Conservation (phyloP, 2,888 invertebrate genomes). For the Athalia rosae region DNA sequence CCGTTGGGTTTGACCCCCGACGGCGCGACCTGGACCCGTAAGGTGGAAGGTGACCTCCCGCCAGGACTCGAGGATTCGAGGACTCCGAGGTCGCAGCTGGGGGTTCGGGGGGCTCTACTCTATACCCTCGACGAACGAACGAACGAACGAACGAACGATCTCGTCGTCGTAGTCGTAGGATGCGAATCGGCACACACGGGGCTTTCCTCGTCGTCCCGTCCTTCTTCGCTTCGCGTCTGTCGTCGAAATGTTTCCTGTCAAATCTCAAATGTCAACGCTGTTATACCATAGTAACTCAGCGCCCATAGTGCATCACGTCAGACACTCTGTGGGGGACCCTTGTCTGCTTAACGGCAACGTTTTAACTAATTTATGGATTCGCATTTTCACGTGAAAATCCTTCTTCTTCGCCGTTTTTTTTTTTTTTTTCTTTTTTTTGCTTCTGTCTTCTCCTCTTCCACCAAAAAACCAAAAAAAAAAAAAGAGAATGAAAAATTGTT, state of each 20-base stretch:
- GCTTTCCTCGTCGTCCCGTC: background rate
- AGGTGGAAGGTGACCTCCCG: constrained; percentile 42
- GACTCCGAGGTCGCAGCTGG: too few species aligned
- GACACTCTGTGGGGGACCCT: constrained; percentile 56
- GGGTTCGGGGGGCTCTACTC: too few species aligned
- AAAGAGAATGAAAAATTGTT: too few species aligned
- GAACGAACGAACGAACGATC: too few species aligned
- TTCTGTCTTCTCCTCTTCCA: too few species aligned
- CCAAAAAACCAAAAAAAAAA: too few species aligned
- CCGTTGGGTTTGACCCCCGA: constrained; percentile 44
- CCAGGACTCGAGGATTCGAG: constrained; percentile 18
- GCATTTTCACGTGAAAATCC: constrained; percentile 40
- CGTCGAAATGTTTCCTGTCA: constrained; percentile 59
- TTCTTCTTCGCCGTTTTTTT: background rate
- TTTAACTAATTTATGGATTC: constrained; percentile 56
- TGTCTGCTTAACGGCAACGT: constrained; percentile 34
- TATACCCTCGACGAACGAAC: too few species aligned
- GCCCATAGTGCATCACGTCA: constrained; percentile 35
- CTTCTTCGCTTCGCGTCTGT: constrained; percentile 42
- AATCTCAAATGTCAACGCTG: constrained; percentile 58
- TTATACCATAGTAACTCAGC: background rate
- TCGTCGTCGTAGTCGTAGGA: background rate
- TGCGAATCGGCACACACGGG: constrained; percentile 23
- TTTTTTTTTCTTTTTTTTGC: background rate
- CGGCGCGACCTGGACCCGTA: constrained; percentile 43